phyloP scores from a whole-genome alignment of 2,888 invertebrate genomes.

The Epirrhoe alternata region DNA sequence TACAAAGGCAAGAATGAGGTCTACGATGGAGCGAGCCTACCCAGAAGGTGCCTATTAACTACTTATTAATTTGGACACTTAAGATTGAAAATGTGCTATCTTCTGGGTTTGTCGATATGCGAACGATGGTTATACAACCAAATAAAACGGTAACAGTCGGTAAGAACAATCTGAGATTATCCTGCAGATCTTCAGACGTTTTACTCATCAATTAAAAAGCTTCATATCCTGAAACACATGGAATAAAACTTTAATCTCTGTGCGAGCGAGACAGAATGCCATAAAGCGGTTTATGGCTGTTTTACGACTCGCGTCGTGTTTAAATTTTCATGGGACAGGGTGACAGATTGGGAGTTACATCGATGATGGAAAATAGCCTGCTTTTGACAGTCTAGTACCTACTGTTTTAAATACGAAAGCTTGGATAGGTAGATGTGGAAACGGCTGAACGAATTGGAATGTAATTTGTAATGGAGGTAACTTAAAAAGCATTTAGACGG shows the following conservation, averaged over 20 bases:
- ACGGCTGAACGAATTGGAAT: too few relatives aligned
- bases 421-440: too few relatives aligned
- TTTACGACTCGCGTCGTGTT: conserved; percentile 49
- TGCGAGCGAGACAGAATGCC: conserved; percentile 37
- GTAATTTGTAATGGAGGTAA: too few relatives aligned
- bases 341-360: not conserved
- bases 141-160: not conserved
- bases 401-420: too few relatives aligned
- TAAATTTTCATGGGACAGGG: conserved; percentile 49
- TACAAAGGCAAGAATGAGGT: too few relatives aligned
- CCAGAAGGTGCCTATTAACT: too few relatives aligned
- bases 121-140: not conserved
- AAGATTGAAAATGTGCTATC: too few relatives aligned
- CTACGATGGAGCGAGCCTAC: too few relatives aligned
- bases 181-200: not conserved
- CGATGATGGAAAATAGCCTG: not conserved
- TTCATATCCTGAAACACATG: conserved; percentile 12
- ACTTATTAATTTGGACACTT: too few relatives aligned
- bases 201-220: conserved; percentile 13
- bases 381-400: too few relatives aligned
- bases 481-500: too few relatives aligned
- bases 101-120: too few relatives aligned
- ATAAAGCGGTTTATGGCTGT: conserved; percentile 47
- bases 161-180: not conserved
- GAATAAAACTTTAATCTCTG: conserved; percentile 16